Conservation (phyloP, 2,888 invertebrate genomes). For the Zygogramma bicolorata region DNA sequence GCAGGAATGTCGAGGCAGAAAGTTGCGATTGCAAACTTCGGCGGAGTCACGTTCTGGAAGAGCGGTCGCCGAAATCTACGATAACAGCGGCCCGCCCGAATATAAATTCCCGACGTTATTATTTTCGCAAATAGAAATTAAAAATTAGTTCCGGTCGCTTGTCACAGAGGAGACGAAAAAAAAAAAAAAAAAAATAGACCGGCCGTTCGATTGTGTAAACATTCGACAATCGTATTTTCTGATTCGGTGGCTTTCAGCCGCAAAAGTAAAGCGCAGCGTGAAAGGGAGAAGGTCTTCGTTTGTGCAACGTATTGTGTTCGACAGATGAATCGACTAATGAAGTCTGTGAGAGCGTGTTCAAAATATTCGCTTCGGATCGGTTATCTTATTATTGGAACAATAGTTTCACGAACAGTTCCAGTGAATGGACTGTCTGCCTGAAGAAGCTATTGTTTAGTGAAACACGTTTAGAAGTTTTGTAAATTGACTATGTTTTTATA, state of each 20-base stretch:
- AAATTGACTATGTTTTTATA: too few species aligned
- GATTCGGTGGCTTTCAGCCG: slow-evolving; percentile 39
- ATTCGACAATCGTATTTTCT: slow-evolving; percentile 53
- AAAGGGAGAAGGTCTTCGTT: slow-evolving; percentile 16
- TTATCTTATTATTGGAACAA: too few species aligned
- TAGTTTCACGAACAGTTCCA: too few species aligned
- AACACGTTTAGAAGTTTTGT: too few species aligned
- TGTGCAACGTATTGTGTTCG: slow-evolving; percentile 17
- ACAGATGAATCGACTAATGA: neutral
- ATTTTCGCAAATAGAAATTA: slow-evolving; percentile 65
- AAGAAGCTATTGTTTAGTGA: too few species aligned
- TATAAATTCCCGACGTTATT: slow-evolving; percentile 64
- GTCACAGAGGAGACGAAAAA: slow-evolving; percentile 54
- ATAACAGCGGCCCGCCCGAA: slow-evolving; percentile 60
- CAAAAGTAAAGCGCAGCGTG: slow-evolving; percentile 30
- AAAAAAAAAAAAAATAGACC: slow-evolving; percentile 30
- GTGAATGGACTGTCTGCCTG: too few species aligned
- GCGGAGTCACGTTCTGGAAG: slow-evolving; percentile 63
- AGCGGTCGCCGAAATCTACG: slow-evolving; percentile 63
- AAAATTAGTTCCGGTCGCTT: slow-evolving; percentile 63
- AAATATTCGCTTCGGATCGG: too few species aligned
- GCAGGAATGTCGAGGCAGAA: slow-evolving; percentile 44
- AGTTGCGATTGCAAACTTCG: slow-evolving; percentile 44
- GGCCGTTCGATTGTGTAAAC: slow-evolving; percentile 51
- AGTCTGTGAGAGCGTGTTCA: neutral